Percentiles rank a stretch among this genome's conserved stretches.
Conservation (phyloP, 2,888 invertebrate species). For the Drosophila merina region DNA sequence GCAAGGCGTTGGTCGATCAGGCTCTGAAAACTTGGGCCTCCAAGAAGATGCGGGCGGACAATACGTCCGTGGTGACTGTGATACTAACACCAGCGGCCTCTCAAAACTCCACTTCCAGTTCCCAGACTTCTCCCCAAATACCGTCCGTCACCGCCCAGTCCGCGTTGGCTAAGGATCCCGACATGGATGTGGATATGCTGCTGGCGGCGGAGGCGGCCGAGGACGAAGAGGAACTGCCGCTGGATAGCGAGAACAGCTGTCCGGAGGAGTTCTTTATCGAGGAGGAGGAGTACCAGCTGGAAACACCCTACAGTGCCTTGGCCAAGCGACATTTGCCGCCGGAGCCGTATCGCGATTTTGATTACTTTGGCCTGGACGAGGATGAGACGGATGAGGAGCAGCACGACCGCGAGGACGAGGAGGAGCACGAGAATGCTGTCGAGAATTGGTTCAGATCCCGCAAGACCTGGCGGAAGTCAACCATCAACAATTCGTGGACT, state of each 20-base stretch:
- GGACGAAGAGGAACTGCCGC: slow-evolving; percentile 21
- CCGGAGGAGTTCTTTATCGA: slow-evolving; percentile 49
- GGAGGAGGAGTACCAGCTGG: slow-evolving; percentile 58
- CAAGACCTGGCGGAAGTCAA: slow-evolving; percentile 59
- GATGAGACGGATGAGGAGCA: slow-evolving; percentile 43
- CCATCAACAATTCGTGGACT: slow-evolving; percentile 12
- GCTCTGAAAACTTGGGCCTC: slow-evolving; percentile 93
- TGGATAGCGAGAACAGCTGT: slow-evolving; percentile 60
- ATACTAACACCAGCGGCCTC: slow-evolving; percentile 85
- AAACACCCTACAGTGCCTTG: slow-evolving; percentile 75
- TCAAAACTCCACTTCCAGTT: slow-evolving; percentile 4
- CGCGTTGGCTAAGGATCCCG: slow-evolving; percentile 10
- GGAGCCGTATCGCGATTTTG: slow-evolving; percentile 77
- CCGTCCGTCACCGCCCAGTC: slow-evolving; percentile 1
- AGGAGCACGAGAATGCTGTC: slow-evolving; percentile 6
- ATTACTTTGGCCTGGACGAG: slow-evolving; percentile 72
- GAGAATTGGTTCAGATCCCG: slow-evolving; percentile 18
- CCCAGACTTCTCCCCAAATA: not conserved
- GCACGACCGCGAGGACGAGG: slow-evolving; percentile 25
- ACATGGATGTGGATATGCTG: slow-evolving; percentile 35
- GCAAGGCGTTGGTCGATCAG: slow-evolving; percentile 93
- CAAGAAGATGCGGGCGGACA: slow-evolving; percentile 96
- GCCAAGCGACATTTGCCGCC: slow-evolving; percentile 79
- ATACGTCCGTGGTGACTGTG: slow-evolving; percentile 95
- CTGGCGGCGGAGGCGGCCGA: slow-evolving; percentile 20